Evolutionary conservation across 2,113 vertebrate species (phyloP).

Genomic region (Bos taurus): ARS-UCD2.0 NC_037351.1:50637501-50638000

Average conservation of each 20-base stretch:
- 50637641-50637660: neutral
- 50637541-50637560: neutral
- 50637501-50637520: neutral
- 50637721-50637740: fast-evolving
- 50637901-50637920: neutral
- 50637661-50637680: neutral
- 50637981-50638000: neutral
- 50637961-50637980: neutral
- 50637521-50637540: neutral
- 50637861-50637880: neutral
- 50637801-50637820: neutral
- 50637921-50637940: fast-evolving
- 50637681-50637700: neutral
- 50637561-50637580: neutral
- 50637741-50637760: neutral
- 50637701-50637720: neutral
- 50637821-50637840: neutral
- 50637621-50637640: neutral
- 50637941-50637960: neutral
- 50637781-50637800: neutral
- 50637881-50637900: neutral
- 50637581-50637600: neutral
- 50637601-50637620: neutral
- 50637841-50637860: neutral
- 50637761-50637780: neutral